Evolutionary conservation across 2,888 invertebrate species (phyloP), one percentile per base, ranked within the genome.

Genomic region (Gari tellinella): DNA sequence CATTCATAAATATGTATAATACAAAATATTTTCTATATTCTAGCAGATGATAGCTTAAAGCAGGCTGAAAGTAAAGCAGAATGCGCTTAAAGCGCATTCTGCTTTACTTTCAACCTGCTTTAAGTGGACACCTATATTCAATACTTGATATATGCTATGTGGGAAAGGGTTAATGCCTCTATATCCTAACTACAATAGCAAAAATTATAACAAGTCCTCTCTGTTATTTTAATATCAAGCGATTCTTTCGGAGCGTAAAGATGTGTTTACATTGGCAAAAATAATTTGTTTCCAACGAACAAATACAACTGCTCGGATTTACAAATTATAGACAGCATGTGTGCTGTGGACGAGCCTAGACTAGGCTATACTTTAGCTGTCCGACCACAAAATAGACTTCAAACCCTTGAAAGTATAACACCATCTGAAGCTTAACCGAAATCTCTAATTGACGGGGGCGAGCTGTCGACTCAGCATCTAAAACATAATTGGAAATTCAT

Each of bases 401-500:
- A 68, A 62, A 62, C 57, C 58, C 48, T 63, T 51, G 25, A 56
- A 63, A 63, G 43, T 17, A 67, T 45, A 67, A 73, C 48, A 40
- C 41, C 49, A 73, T 73, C 67, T 67, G 63, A 55, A 64, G 52
- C 58, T 25, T 37, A 37, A 55, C 62, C 43, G 51, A 67, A 63
- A 67, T 46, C 56, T 51, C 51, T 73, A 73, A 73, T 73, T 73
- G 73, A 67, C 67, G 73, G 73, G 67, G 63, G 64, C 58, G 55
- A 60, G 63, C 45, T 58, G 48, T 53, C 40, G 67, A 58, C 60
- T 64, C 62, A 53, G 73, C 63, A 37, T 67, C 67, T 31, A 49
- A 41, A 67, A 58, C 63, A 58, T 73, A 53, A 57, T 73, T 45
- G 46, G 67, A 67, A 63, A 73, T 60, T 73, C 73, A 73, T 67